These are phyloP conservation scores for Tubulanus polymorphus DNA, from an alignment of 2,888 invertebrate genomes.

Conservation along the genomic window DNA sequence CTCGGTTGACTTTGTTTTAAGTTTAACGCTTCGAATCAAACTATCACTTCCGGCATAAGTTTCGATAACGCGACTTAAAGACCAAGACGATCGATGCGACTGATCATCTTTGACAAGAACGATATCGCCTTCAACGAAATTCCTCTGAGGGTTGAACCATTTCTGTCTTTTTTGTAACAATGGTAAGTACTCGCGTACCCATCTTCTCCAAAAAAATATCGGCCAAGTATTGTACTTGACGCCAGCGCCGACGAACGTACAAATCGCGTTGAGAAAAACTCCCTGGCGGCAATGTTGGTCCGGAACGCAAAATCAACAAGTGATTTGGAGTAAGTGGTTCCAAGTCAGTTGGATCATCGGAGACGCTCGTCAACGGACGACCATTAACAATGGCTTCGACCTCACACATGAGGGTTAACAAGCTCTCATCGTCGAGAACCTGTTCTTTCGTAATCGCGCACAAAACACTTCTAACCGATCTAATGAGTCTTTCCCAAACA, in stretches of 20 bases:
- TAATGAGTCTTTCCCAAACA: conserved; percentile 7
- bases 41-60: conserved; percentile 3
- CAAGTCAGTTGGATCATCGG: not conserved
- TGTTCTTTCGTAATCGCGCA: not conserved
- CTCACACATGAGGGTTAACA: conserved; percentile 2
- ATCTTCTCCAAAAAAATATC: conserved; percentile 6
- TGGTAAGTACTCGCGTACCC: conserved; percentile 4
- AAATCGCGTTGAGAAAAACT: conserved; percentile 5
- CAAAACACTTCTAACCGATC: not conserved
- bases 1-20: conserved; percentile 1
- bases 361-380: conserved; percentile 1
- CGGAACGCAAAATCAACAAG: not conserved
- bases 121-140: conserved; percentile 3
- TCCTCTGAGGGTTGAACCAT: not conserved
- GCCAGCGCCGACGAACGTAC: conserved; percentile 4
- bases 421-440: not conserved
- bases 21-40: not conserved
- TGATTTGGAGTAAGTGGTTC: conserved; percentile 3
- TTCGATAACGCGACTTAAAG: not conserved
- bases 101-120: conserved; percentile 2
- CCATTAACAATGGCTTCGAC: conserved; percentile 6
- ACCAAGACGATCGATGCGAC: conserved; percentile 4
- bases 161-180: conserved; percentile 6
- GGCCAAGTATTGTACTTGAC: conserved; percentile 10
- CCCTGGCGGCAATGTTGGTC: conserved; percentile 5